Conservation (phyloP, 1,140 invertebrate species). For the Ylistrum balloti region DNA sequence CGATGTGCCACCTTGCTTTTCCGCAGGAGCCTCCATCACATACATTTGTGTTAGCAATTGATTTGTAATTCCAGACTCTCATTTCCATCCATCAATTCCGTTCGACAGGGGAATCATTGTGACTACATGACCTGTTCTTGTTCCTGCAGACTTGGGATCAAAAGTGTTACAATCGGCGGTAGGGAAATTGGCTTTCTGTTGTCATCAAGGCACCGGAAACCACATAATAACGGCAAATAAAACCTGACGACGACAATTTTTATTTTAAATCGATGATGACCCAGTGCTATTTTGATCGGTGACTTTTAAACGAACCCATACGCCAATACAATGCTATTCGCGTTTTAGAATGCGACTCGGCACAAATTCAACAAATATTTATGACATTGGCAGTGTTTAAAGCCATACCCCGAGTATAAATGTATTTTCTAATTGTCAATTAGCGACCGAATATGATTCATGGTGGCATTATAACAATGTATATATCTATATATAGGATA, state of each 20-base stretch:
- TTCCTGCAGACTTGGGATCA: not conserved
- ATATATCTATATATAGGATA: not conserved
- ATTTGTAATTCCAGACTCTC: too few species aligned
- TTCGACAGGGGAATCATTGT: not conserved
- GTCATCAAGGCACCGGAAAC: not conserved
- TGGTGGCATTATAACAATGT: not conserved
- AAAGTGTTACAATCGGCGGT: not conserved
- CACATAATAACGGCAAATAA: not conserved
- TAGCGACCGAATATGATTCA: not conserved
- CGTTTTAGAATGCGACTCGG: too few species aligned
- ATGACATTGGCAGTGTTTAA: not conserved
- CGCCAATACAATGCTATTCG: too few species aligned
- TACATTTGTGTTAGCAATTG: too few species aligned
- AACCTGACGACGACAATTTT: not conserved
- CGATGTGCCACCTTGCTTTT: too few species aligned
- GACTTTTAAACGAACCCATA: not conserved
- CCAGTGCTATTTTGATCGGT: not conserved
- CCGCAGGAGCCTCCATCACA: too few species aligned
- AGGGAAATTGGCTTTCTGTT: not conserved
- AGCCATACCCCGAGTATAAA: not conserved
- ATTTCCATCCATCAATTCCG: too few species aligned
- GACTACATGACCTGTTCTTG: not conserved
- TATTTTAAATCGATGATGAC: not conserved
- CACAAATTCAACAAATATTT: too few species aligned
- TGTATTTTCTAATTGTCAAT: not conserved